Evolutionary conservation across 2,113 vertebrate species (phyloP), one percentile per base, ranked within the genome.

Genomic region (Catharus minimus): DNA sequence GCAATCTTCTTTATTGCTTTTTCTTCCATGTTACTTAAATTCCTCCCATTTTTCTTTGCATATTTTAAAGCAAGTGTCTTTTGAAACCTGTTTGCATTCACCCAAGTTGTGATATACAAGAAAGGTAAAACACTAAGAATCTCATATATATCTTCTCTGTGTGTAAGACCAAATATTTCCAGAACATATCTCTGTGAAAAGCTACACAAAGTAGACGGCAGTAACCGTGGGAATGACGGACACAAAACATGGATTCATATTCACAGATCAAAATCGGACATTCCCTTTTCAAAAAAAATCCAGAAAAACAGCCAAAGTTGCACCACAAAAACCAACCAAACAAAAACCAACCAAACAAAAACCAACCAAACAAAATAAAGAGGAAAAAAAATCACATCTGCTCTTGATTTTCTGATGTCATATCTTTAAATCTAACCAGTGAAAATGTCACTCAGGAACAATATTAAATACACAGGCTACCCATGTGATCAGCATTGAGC

Each of bases 1-100:
- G 12, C 0, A 30, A 26, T 22, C 0, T 18, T 58, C 65, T 47
- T 64, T 10, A 14, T 64, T 86, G 47, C 1, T 55, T 79, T 91
- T 87, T 23, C 9, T 86, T 77, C 30, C 24, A 4, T 10, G 4
- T 50, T 67, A 38, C 15, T 82, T 66, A 15, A 65, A 56, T 38
- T 1, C 0, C 2, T 67, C 15, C 3, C 4, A 36, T 52, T 27
- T 36, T 55, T 30, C 3, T n/a, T 4, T 12, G 7, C 18, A 10
- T 27, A 49, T 60, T 86, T 77, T 86, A 61, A 78, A 84, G 18
- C 4, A 72, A 94, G 60, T 38, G 33, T 17, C 23, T 64, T 77
- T 38, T 49, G 81, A 87, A 71, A 53, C 3, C 20, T 74, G 10
- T 24, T 74, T 41, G 9, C 9, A n/a, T 60, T 91, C 28, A 55